These are phyloP conservation scores for Pomacea maculata DNA, from an alignment of 1,140 invertebrate genomes.

Conservation along the genomic window DNA sequence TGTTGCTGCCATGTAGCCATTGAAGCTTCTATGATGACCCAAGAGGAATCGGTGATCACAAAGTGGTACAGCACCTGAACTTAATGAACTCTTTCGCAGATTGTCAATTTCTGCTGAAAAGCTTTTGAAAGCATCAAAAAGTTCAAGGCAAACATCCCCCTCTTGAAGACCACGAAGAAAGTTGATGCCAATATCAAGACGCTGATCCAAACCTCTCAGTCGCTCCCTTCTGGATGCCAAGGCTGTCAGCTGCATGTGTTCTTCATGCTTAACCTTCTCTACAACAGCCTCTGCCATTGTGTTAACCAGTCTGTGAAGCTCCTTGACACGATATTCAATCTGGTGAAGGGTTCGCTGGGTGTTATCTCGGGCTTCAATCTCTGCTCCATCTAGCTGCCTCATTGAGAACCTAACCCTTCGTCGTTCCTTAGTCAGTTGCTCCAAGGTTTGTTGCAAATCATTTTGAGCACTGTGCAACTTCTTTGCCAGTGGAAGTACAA, in stretches of 20 bases:
- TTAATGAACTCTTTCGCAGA: conserved; percentile 8
- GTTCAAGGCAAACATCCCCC: conserved; percentile 54
- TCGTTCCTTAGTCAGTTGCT: conserved; percentile 36
- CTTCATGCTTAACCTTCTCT: conserved; percentile 28
- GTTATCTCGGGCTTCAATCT: conserved; percentile 23
- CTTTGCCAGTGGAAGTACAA: conserved; percentile 45
- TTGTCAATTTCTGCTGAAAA: conserved; percentile 17
- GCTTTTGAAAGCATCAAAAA: conserved; percentile 37
- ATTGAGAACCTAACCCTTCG: conserved; percentile 28
- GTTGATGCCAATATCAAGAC: conserved; percentile 38
- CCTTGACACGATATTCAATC: conserved; percentile 35
- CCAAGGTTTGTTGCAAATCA: conserved; percentile 44
- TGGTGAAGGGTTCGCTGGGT: conserved; percentile 26
- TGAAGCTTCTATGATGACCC: not conserved
- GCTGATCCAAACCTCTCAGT: conserved; percentile 36
- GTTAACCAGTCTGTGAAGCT: conserved; percentile 36
- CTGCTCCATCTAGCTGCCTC: conserved; percentile 35
- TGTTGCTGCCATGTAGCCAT: conserved; percentile 10
- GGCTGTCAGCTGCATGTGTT: conserved; percentile 30
- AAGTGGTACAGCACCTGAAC: conserved; percentile 2
- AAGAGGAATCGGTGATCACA: conserved; percentile 17
- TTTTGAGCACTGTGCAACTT: conserved; percentile 43
- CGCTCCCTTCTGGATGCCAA: conserved; percentile 39
- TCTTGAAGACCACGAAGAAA: conserved; percentile 54
- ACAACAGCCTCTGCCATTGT: conserved; percentile 36